Percentiles rank a stretch among this genome's conserved stretches.
Conservation (phyloP, 2,797 vertebrate genomes). For the Sebastes elongatus region DNA sequence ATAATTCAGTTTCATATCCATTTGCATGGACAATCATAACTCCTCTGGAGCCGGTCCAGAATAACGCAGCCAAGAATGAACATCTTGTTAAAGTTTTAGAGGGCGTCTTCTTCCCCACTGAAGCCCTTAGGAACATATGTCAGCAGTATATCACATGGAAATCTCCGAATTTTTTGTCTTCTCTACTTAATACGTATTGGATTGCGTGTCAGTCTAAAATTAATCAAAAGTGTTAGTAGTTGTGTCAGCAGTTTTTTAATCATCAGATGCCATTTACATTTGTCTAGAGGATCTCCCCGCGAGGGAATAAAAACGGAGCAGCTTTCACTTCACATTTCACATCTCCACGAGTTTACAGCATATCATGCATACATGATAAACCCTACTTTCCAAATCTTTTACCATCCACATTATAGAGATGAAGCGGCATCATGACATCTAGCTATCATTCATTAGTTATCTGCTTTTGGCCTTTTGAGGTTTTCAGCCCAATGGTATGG, state of each 20-base stretch:
- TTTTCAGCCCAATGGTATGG: constrained; percentile 17
- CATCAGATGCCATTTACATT: constrained; percentile 8
- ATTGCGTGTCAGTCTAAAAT: neutral
- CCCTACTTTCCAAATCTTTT: neutral
- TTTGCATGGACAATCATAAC: constrained; percentile 50
- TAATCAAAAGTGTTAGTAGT: neutral
- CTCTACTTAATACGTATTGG: neutral
- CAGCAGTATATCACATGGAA: constrained; percentile 1
- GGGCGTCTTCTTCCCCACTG: neutral
- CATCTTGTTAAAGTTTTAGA: constrained; percentile 45
- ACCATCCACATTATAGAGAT: neutral
- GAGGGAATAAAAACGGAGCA: neutral
- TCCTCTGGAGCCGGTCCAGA: constrained; percentile 35
- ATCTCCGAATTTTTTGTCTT: neutral
- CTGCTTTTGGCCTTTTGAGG: neutral
- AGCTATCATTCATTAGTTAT: constrained; percentile 4
- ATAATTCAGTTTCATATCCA: constrained; percentile 54
- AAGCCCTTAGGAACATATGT: constrained; percentile 17
- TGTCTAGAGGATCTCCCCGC: neutral
- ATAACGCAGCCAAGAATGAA: constrained; percentile 30
- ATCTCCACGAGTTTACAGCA: neutral
- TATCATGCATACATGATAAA: neutral
- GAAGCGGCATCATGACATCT: neutral
- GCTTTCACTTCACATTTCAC: neutral
- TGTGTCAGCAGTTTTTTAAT: constrained; percentile 12